These are phyloP conservation scores for Drosophila quadrilineata DNA, from an alignment of 1,140 invertebrate genomes.

Conservation along the genomic window DNA sequence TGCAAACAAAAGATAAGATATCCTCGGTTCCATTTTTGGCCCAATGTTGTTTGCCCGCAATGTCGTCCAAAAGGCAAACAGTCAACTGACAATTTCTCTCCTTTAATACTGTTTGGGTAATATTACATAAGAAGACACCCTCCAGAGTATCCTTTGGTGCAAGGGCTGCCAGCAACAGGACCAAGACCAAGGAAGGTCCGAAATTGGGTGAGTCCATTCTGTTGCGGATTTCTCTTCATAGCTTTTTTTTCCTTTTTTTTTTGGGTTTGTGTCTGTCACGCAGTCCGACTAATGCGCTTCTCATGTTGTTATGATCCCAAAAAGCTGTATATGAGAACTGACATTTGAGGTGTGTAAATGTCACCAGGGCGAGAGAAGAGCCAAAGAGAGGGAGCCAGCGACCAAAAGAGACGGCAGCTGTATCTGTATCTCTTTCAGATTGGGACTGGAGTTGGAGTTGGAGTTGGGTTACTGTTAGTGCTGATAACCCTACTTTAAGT, in stretches of 20 bases:
- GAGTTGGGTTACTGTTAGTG: background rate
- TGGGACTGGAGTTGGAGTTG: conserved; percentile 16
- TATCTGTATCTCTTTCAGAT: no score
- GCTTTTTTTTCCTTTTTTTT: no score
- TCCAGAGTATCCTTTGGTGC: conserved; percentile 61
- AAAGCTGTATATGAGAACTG: conserved; percentile 59
- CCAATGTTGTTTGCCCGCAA: conserved; percentile 68
- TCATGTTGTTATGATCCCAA: conserved; percentile 60
- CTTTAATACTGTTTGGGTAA: conserved; percentile 52
- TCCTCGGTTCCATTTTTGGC: conserved; percentile 68
- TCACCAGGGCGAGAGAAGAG: conserved; percentile 26
- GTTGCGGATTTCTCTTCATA: conserved; percentile 24
- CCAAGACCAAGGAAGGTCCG: background rate
- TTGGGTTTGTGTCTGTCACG: conserved; percentile 55
- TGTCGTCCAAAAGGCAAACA: conserved; percentile 63
- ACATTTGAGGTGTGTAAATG: conserved; percentile 77
- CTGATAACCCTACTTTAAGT: conserved; percentile 55
- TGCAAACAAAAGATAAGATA: conserved; percentile 79
- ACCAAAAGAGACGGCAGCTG: no score
- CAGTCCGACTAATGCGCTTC: conserved; percentile 70
- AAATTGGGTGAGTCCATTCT: conserved; percentile 11
- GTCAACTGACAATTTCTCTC: conserved; percentile 17
- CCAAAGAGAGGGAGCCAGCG: no score
- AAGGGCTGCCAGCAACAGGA: background rate
- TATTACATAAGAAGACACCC: conserved; percentile 70